These are phyloP conservation scores for Arremon brunneinucha DNA, from an alignment of 2,797 vertebrate genomes.

Conservation along the genomic window DNA sequence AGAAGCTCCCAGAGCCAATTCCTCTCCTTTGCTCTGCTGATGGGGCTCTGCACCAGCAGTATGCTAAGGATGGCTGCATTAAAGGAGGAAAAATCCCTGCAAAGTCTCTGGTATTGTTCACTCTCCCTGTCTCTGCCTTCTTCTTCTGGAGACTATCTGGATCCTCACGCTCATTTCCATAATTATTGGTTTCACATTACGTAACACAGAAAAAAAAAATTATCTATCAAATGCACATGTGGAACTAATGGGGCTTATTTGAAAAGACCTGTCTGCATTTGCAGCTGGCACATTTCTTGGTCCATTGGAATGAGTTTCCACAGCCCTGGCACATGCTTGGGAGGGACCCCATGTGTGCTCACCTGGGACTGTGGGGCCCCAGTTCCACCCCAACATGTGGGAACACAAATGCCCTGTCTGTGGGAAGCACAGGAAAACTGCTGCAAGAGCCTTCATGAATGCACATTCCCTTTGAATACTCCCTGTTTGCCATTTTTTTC, in stretches of 20 bases:
- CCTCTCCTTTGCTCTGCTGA: not conserved
- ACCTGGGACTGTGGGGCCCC: not conserved
- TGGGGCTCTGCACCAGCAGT: not conserved
- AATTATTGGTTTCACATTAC: slow-evolving; percentile 52
- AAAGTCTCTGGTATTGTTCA: not conserved
- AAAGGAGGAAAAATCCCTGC: not conserved
- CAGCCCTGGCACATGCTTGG: not conserved
- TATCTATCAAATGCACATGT: slow-evolving; percentile 53
- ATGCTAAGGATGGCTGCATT: not conserved
- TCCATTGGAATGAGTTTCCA: not conserved
- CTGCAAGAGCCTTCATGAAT: not conserved
- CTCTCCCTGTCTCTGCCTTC: not conserved
- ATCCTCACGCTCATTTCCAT: slow-evolving; percentile 40
- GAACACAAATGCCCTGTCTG: not conserved
- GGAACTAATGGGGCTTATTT: slow-evolving; percentile 58
- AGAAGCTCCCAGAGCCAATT: not conserved
- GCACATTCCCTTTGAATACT: not conserved
- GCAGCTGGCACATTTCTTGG: not conserved
- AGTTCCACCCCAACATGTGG: not conserved
- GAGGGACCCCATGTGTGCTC: not conserved
- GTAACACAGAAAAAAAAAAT: not conserved
- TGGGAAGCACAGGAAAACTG: fast-evolving
- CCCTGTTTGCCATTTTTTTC: not conserved
- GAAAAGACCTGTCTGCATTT: slow-evolving; percentile 36
- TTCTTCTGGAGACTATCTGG: not conserved